Base-by-base conservation (phyloP, 2,797 vertebrate genomes). In the Acomys russatus region DNA sequence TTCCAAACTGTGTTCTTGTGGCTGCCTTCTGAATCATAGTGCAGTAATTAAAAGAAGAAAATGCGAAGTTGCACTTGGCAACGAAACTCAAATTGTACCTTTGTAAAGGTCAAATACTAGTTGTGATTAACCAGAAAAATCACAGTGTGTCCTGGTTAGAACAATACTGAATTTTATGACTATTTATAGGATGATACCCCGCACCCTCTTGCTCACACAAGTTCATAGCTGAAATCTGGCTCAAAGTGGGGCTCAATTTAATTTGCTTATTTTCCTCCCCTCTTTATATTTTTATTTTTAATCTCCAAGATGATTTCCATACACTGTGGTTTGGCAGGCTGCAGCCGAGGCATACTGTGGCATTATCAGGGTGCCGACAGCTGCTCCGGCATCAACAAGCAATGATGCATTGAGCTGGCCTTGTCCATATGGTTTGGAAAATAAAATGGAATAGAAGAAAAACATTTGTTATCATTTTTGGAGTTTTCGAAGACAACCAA, bases 371-470 rank as follows among this genome's bases (percentile, higher is more conserved):
- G 97, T 91, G 98, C 97, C 38, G 96, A 98, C 98, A 99, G 98
- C 98, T 98, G 98, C 97, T 98, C 97, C 94, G 94, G 97, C 97
- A 96, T 96, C 98, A 98, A 98, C 98, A 98, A 93, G 97, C 97
- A 96, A 94, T 49, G 98, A 98, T 98, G 98, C 98, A 97, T 97
- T 96, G 98, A 98, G 97, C 98, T 98, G 98, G 98, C 95, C 98
- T 97, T 86, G 98, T 97, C 98, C 98, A 97, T 98, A 98, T 97
- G 98, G 98, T 94, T 98, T 92, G 88, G 96, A 97, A 98, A 98
- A 97, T 28, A 59, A 98, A 0, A 9, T 88, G 94, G 95, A 97
- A 97, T 95, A 66, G 97, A 96, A 97, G 90, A 91, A 97, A 97
- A 95, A 93, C 95, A 97, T 97, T 97, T 97, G 90, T 97, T 95